phyloP scores from a whole-genome alignment of 2,113 vertebrate genomes.

The Clarias batrachus region DNA sequence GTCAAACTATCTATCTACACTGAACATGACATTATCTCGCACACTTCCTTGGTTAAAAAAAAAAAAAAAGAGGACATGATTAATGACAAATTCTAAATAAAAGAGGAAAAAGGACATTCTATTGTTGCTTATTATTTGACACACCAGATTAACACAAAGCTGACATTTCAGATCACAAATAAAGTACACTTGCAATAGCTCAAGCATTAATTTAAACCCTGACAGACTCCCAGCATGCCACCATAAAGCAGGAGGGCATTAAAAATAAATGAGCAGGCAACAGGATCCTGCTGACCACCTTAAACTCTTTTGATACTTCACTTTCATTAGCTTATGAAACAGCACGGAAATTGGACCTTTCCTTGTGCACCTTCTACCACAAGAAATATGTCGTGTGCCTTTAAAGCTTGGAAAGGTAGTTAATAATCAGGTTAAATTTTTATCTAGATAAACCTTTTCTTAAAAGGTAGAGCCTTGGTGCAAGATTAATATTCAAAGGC shows the following conservation, averaged over 20 bases:
- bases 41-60: conserved; percentile 14
- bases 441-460: neutral
- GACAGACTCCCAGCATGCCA: neutral
- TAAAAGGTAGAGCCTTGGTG: too few relatives aligned
- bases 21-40: conserved; percentile 24
- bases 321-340: neutral
- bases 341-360: neutral
- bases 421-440: too few relatives aligned
- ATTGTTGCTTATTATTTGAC: neutral
- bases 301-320: neutral
- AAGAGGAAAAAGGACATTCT: neutral
- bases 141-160: neutral
- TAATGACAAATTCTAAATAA: too few relatives aligned
- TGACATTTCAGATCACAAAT: neutral
- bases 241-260: conserved; percentile 42
- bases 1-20: conserved; percentile 35
- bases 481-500: neutral
- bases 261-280: conserved; percentile 49
- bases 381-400: neutral
- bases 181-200: neutral
- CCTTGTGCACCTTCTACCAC: neutral
- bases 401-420: neutral
- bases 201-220: neutral
- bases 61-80: too few relatives aligned
- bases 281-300: conserved; percentile 40